These are phyloP conservation scores for Chromis chromis DNA, from an alignment of 2,797 vertebrate genomes.

Conservation along the genomic window DNA sequence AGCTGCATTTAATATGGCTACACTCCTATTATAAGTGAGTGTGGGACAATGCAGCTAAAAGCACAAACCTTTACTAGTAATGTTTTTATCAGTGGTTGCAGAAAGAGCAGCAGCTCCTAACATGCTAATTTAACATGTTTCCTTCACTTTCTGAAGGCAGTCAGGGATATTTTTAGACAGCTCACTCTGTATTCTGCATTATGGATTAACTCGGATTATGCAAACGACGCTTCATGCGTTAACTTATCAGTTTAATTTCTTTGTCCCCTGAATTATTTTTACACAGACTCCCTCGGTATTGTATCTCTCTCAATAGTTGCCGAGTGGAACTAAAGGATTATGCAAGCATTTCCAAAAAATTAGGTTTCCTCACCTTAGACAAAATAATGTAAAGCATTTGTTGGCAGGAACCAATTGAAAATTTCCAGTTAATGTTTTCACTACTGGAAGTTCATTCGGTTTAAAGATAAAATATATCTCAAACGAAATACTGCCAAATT, in stretches of 20 bases:
- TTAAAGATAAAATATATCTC: constrained; percentile 3
- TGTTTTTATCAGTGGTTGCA: not conserved
- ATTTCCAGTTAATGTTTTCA: constrained; percentile 17
- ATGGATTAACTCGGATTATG: constrained; percentile 80
- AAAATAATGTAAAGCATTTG: constrained; percentile 46
- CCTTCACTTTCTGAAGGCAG: constrained; percentile 24
- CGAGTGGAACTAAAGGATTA: constrained; percentile 88
- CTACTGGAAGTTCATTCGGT: not conserved
- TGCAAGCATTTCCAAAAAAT: constrained; percentile 60
- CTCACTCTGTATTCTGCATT: constrained; percentile 61
- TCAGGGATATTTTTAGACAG: constrained; percentile 60
- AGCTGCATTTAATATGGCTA: not conserved
- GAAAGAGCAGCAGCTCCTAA: constrained; percentile 24
- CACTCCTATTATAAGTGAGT: not conserved
- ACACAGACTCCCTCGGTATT: constrained; percentile 63
- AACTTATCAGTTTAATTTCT: constrained; percentile 72
- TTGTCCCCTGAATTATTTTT: constrained; percentile 73
- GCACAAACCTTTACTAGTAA: constrained; percentile 1
- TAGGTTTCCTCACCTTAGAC: constrained; percentile 54
- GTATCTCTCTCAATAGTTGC: constrained; percentile 86
- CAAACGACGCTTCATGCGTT: constrained; percentile 66
- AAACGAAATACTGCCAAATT: constrained; percentile 15
- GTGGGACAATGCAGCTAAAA: not conserved
- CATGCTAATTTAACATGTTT: constrained; percentile 40
- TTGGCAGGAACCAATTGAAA: not conserved